Evolutionary conservation across 2,113 vertebrate species (phyloP).

Genomic region (Marmota flaviventris): DNA sequence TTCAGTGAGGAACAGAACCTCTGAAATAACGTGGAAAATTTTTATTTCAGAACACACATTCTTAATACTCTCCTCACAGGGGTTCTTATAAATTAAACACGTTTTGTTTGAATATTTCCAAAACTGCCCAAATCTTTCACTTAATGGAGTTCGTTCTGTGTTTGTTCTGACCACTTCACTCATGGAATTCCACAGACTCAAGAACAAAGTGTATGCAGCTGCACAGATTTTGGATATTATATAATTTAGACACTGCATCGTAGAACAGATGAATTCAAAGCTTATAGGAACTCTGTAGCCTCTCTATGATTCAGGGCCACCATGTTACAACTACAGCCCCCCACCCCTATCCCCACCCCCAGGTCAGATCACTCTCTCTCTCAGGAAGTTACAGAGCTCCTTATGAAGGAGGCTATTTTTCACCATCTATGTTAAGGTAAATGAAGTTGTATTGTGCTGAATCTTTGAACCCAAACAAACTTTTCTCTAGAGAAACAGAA

Average conservation of each 20-base stretch:
- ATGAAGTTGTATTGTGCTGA: conserved; percentile 6
- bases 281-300: not conserved
- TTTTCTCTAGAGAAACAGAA: conserved; percentile 54
- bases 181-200: conserved; percentile 51
- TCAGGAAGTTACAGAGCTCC: conserved; percentile 19
- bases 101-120: conserved; percentile 58
- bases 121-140: conserved; percentile 30
- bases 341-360: not conserved
- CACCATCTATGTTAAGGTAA: conserved; percentile 53
- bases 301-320: not conserved
- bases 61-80: not conserved
- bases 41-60: conserved; percentile 59
- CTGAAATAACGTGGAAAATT: conserved; percentile 73
- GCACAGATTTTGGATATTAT: not conserved
- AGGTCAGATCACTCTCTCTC: not conserved
- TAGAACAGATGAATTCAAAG: not conserved
- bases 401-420: conserved; percentile 48
- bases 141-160: not conserved
- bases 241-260: not conserved
- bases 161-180: conserved; percentile 39
- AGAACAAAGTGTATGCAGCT: not conserved
- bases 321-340: not conserved
- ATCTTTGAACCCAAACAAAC: conserved; percentile 23
- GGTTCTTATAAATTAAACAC: conserved; percentile 48
- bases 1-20: conserved; percentile 70